Base-by-base conservation (phyloP, 1,140 invertebrate species). In the Zeugodacus cucurbitae region DNA sequence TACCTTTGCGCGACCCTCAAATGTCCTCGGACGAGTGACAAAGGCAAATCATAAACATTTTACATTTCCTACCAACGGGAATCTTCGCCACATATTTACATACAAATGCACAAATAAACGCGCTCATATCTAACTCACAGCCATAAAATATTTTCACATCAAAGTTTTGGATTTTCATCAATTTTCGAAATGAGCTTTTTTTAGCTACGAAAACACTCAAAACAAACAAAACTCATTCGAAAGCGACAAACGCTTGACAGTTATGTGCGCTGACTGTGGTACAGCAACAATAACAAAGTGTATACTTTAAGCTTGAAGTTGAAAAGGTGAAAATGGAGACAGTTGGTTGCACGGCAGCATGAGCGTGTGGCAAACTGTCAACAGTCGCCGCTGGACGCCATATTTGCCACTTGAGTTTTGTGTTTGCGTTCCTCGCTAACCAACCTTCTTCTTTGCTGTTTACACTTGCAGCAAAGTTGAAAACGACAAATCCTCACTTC, bases 1-100 rank as follows among this genome's bases (percentile, higher is more conserved):
- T n/a, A 74, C 17, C 67, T 74, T 74, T 74, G 34, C 20, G 8
- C 67, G 67, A 74, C 67, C 67, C 32, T 74, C 67, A 74, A 74
- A 74, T 37, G 67, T 74, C 37, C 67, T 74, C 67, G 20, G 67
- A 14, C 14, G 48, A 3, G 48, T 54, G 48, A 5, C 67, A 74
- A 74, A 37, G 20, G 11, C 34, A 32, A 74, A 74, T 37, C 67
- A 41, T 37, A 41, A 74, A 37, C 67, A 74, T n/a, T 74, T 74
- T 74, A 74, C 17, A 32, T 74, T 41, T 74, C 8, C 32, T 6
- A 8, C 22, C 58, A 3, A 10, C 58, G n/a, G 22, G n/a, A 26
- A n/a, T 3, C 7, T 37, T 34, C 67, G 22, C 17, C 11, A 0
- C n/a, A 34, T 32, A 67, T 67, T 32, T 74, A 37, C 67, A 74